Evolutionary conservation across 2,888 invertebrate species (phyloP), one percentile per base, ranked within the genome.

Genomic region (Caenorhabditis drosophilae): DNA sequence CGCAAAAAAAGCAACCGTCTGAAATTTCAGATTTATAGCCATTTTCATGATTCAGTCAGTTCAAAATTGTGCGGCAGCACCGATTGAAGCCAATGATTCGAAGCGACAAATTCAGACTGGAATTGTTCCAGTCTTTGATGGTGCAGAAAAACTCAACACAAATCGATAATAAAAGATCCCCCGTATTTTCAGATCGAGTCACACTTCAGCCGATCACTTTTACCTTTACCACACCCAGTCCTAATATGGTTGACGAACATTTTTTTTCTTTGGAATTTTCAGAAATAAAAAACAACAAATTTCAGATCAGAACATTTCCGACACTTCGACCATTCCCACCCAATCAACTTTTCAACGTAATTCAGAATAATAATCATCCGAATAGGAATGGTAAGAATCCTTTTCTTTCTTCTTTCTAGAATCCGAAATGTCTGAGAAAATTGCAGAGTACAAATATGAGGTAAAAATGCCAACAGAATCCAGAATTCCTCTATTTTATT

Each of bases 181-280:
- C n/a, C n/a, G n/a, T n/a, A n/a, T n/a, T 45, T 60, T 22, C 40
- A 66, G 66, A 54, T 25, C 48, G 60, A 25, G 23, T 61, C 22
- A 67, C 67, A 23, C 40, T 47, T 22, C 52, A 67, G 36, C 60
- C 61, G 9, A 67, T 67, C 41, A 67, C 67, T 2, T 67, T 67
- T 47, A 67, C 67, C 4, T 67, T 67, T 26, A 67, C 67, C 11
- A 67, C 67, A n/a, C 57, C 59, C 0, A 45, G 48, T 27, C 51
- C 62, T 16, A 60, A 60, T 34, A 2, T 31, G 7, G 12, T 9
- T 31, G n/a, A n/a, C n/a, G n/a, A n/a, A n/a, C n/a, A n/a, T n/a
- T n/a, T n/a, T n/a, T n/a, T n/a, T n/a, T 31, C 31, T 6, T 6
- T 31, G 31, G 12, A 31, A 31, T 31, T 31, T 31, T n/a, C n/a